Evolutionary conservation across 2,888 invertebrate species (phyloP).

Genomic region (Heliconius sara): DNA sequence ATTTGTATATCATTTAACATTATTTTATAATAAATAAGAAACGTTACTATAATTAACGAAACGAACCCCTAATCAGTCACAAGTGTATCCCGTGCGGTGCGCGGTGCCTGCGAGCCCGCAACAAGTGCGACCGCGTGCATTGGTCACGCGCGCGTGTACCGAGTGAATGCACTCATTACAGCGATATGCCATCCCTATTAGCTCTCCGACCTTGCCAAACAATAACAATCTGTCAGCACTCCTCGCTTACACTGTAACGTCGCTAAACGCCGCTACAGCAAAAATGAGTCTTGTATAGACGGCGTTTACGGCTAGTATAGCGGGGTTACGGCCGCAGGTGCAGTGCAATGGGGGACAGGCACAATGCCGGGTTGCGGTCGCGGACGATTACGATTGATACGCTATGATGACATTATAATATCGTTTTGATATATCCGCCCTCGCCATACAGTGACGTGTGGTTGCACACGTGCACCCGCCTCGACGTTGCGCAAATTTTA

Average conservation of each 20-base stretch:
- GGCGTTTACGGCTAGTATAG: neutral
- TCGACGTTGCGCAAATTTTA: conserved; percentile 39
- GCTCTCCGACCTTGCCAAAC: conserved; percentile 40
- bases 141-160: conserved; percentile 46
- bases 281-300: neutral
- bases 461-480: conserved; percentile 54
- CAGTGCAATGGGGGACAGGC: neutral
- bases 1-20: too few species aligned
- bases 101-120: neutral
- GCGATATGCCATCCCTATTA: conserved; percentile 61
- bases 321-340: neutral
- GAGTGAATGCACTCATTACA: conserved; percentile 60
- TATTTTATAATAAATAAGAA: neutral
- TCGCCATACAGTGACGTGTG: conserved; percentile 29
- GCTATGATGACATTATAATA: conserved; percentile 75
- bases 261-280: neutral
- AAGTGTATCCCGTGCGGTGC: neutral
- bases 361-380: conserved; percentile 55
- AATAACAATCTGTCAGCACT: conserved; percentile 45
- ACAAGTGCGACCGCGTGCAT: conserved; percentile 40
- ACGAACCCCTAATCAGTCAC: neutral
- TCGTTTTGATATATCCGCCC: conserved; percentile 61
- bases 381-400: conserved; percentile 71
- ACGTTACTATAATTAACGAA: neutral
- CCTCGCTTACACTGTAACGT: conserved; percentile 18